Conservation (phyloP, 2,797 vertebrate species). For the Sebastes hubbsi region DNA sequence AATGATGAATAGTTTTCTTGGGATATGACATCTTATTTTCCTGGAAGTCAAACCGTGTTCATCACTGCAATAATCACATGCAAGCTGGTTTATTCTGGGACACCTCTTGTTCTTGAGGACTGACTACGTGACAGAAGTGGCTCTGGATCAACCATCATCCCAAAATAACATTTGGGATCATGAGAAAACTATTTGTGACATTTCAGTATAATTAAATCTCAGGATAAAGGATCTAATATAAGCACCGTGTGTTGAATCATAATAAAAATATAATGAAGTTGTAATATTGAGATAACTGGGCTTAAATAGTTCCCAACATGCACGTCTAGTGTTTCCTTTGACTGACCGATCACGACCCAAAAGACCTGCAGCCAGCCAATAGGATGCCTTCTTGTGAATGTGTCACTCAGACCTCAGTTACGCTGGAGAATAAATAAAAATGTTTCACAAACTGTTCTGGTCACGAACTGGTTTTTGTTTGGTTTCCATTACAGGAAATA, state of each 20-base stretch:
- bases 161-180: background rate
- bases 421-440: constrained; percentile 43
- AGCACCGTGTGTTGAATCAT: background rate
- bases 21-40: background rate
- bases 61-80: background rate
- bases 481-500: background rate
- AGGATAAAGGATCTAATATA: background rate
- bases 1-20: background rate
- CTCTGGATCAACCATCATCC: background rate
- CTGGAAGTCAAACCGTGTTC: background rate
- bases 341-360: background rate
- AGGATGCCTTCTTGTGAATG: constrained; percentile 28
- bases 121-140: background rate
- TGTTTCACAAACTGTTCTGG: constrained; percentile 20
- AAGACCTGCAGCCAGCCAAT: background rate
- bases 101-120: background rate
- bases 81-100: background rate
- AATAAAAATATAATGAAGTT: background rate
- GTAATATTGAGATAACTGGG: constrained; percentile 6
- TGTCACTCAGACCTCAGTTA: constrained; percentile 18
- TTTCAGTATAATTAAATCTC: background rate
- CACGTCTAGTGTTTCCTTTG: background rate
- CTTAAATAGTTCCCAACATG: background rate
- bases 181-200: background rate
- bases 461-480: background rate